Percentiles rank a stretch among this genome's conserved stretches.
phyloP scores from a whole-genome alignment of 2,113 vertebrate genomes.

The Delphinapterus leucas region DNA sequence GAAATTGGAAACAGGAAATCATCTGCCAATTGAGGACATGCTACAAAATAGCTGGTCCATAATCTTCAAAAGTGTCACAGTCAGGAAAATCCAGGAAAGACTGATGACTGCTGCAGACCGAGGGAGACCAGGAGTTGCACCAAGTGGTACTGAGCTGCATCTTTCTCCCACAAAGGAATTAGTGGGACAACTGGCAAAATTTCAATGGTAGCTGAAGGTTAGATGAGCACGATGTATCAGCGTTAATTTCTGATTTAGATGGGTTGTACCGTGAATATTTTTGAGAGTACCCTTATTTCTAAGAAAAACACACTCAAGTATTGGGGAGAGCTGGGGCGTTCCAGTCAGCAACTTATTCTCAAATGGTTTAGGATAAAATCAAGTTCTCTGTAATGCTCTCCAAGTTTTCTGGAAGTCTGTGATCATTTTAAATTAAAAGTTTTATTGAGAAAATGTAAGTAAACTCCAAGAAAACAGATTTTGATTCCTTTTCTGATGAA shows the following conservation, averaged over 20 bases:
- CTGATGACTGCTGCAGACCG: not conserved
- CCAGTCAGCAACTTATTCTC: not conserved
- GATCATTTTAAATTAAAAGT: not conserved
- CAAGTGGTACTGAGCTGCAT: not conserved
- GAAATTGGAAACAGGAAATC: not conserved
- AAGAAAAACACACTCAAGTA: not conserved
- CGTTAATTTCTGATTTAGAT: not conserved
- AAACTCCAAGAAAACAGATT: not conserved
- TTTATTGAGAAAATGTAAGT: not conserved
- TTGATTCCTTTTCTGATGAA: not conserved
- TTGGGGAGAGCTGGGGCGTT: not conserved
- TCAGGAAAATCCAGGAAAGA: not conserved
- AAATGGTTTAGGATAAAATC: not conserved
- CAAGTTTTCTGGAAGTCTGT: not conserved
- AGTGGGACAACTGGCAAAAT: not conserved
- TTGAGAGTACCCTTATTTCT: not conserved
- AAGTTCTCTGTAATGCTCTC: not conserved
- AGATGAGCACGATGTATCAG: rapidly evolving
- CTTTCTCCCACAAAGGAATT: not conserved
- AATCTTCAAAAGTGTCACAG: not conserved
- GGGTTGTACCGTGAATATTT: not conserved
- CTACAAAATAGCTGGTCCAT: not conserved
- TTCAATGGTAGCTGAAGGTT: not conserved
- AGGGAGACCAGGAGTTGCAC: too few species aligned
- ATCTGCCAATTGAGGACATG: too few species aligned